Base-by-base conservation (phyloP, 2,797 vertebrate genomes). In the Novumbra hubbsi region DNA sequence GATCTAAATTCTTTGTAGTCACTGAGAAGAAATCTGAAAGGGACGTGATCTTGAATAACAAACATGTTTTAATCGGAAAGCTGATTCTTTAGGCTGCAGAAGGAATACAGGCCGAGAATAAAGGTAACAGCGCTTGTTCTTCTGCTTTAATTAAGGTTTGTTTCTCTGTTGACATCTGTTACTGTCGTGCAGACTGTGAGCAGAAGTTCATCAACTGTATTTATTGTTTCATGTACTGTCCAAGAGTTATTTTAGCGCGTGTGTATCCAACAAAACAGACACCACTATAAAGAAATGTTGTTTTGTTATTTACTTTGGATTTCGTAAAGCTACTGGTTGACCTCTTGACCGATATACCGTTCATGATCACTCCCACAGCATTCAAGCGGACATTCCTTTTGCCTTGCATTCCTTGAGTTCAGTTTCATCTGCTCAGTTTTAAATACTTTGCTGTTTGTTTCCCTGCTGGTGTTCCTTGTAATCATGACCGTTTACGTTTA, bases 191-290 rank as follows among this genome's bases (percentile, higher is more conserved):
- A 45, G 41, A 45, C 41, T 45, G 41, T 74, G 66, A 68, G 30
- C 66, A 60, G 19, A 12, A 68, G 66, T 64, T 76, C 78, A 52
- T 68, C 80, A 19, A 48, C 50, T 86, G 80, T 86, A 84, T 81
- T 86, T 81, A 68, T 84, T 84, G 24, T 50, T 45, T 45, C 41
- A 45, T 45, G 12, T 45, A 45, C 14, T 6, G 14, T 45, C 41
- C 8, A 41, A 41, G 41, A 11, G 68, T 64, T 77, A 16, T 72
- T 66, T 28, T 72, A 38, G 57, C 64, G 57, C 57, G 4, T 77
- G 66, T 74, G 48, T 78, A 66, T 73, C 38, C 76, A 2, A 52
- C 45, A 55, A 71, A 67, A 84, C 28, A 19, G 2, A 55, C 21
- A 57, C 57, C 28, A 57, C 49, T 0, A 8, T 62, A 24, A 24